phyloP scores from a whole-genome alignment of 2,113 vertebrate genomes.

The Leptobrachium ailaonicum region DNA sequence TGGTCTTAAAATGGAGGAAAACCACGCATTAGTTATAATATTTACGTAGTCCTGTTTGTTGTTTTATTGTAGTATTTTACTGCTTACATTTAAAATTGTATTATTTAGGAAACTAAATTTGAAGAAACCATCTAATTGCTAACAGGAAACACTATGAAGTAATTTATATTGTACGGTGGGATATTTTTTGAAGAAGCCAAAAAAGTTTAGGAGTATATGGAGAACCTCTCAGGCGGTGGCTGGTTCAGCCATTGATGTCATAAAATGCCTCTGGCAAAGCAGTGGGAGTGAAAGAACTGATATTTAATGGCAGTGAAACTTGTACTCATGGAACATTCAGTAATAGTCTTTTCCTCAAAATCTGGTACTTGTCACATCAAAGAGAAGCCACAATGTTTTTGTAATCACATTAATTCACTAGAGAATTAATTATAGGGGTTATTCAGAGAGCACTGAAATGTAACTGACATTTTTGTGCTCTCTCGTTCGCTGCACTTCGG shows the following conservation, averaged over 20 bases:
- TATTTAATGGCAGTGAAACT: neutral
- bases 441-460: no score
- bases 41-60: no score
- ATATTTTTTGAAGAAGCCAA: neutral
- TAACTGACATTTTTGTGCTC: no score
- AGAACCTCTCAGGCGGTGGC: neutral
- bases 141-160: no score
- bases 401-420: neutral
- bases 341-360: neutral
- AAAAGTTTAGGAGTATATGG: neutral
- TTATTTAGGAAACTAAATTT: no score
- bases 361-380: neutral
- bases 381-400: neutral
- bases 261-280: neutral
- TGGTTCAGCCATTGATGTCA: neutral
- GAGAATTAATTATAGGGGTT: neutral
- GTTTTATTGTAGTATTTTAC: no score
- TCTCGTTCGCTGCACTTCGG: no score
- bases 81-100: no score
- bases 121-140: no score
- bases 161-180: neutral
- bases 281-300: neutral
- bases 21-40: no score
- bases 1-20: no score
- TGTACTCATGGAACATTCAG: neutral